These are phyloP conservation scores for Tachypleus tridentatus DNA, from an alignment of 1,140 invertebrate genomes.

Conservation along the genomic window DNA sequence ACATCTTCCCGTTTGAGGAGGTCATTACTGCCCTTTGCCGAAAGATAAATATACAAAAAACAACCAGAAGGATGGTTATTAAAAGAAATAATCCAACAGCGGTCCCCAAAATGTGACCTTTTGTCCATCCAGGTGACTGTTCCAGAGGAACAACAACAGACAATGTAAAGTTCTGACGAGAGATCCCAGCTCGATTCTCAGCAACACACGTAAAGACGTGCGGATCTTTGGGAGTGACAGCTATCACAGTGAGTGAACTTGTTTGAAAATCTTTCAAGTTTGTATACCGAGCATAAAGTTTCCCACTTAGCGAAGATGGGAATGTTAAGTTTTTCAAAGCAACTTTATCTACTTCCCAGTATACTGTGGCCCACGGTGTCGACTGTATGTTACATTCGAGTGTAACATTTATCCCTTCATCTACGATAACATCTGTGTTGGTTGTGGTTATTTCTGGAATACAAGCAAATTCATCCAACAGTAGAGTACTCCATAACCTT, in stretches of 20 bases:
- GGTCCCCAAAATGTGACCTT: constrained; percentile 40
- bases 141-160: constrained; percentile 42
- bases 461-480: constrained; percentile 66
- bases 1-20: constrained; percentile 10
- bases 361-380: constrained; percentile 49
- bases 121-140: constrained; percentile 29
- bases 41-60: constrained; percentile 19
- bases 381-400: constrained; percentile 55
- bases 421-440: constrained; percentile 32
- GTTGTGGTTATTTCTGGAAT: constrained; percentile 37
- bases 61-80: constrained; percentile 39
- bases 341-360: constrained; percentile 31
- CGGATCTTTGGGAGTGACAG: constrained; percentile 52
- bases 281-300: constrained; percentile 37
- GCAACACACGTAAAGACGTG: constrained; percentile 59
- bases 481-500: constrained; percentile 56
- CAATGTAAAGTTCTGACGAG: constrained; percentile 53
- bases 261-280: constrained; percentile 23
- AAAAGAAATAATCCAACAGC: constrained; percentile 44
- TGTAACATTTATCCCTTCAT: constrained; percentile 54
- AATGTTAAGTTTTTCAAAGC: constrained; percentile 40
- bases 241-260: constrained; percentile 55
- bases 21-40: constrained; percentile 9
- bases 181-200: constrained; percentile 60
- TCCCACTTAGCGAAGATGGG: constrained; percentile 34